Percentiles rank a stretch among this genome's conserved stretches.
phyloP scores from a whole-genome alignment of 2,797 vertebrate species.

The Pelochelys cantorii region DNA sequence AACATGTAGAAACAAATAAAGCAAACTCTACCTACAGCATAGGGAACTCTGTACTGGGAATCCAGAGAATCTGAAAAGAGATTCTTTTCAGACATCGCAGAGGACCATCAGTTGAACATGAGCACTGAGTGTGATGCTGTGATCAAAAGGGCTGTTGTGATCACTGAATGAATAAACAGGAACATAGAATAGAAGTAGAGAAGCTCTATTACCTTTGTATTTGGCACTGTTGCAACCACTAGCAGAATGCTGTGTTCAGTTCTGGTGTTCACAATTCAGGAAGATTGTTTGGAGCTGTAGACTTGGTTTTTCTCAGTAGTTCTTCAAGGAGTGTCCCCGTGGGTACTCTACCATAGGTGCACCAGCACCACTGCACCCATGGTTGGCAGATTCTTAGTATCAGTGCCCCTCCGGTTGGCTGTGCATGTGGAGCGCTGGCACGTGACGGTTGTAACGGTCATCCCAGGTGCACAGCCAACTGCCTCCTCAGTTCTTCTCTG shows the following conservation, averaged over 20 bases:
- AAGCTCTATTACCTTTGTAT: fast-evolving
- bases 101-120: background rate
- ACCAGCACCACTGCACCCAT: no score
- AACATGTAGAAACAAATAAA: background rate
- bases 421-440: no score
- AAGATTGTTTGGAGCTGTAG: no score
- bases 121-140: background rate
- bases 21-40: background rate
- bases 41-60: background rate
- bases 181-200: background rate
- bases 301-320: background rate
- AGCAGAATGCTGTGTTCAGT: no score
- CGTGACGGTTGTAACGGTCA: no score
- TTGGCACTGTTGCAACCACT: background rate
- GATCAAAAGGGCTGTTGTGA: background rate
- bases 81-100: fast-evolving
- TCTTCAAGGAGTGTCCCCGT: no score
- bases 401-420: no score
- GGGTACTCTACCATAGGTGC: no score
- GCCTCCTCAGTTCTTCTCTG: no score
- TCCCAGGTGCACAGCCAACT: no score
- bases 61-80: background rate
- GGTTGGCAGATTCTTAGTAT: no score
- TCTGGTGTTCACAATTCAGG: no score
- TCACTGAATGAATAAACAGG: background rate